Evolutionary conservation across 2,888 invertebrate genomes (phyloP), one percentile per base, ranked within the genome.

Genomic region (Hermaeophaga mercurialis): DNA sequence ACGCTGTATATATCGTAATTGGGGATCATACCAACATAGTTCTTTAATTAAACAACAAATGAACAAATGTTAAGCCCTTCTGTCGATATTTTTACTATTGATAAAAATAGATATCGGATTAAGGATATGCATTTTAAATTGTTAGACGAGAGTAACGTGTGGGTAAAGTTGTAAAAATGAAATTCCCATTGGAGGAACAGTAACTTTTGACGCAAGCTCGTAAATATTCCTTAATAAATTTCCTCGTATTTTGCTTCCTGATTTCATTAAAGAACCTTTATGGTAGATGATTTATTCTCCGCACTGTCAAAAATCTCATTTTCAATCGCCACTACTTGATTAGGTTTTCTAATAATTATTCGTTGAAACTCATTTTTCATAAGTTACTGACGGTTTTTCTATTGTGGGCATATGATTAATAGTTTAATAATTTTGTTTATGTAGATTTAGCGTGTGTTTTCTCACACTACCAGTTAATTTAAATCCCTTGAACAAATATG

Each of bases 321-420:
- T 62, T 62, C 60, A 58, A 62, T 64, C 18, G 41, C 33, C 28
- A 60, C 54, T 59, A 56, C 57, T 62, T 64, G 64, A 66, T 66
- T 63, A 63, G 64, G 52, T 66, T 61, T 58, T 62, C 59, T 62
- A 63, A 62, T 66, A 64, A 64, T 63, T 61, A 56, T 50, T 61
- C 56, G 56, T 59, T 55, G 54, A 58, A n/a, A 60, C 53, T 50
- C 61, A 64, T 64, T 64, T 64, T 63, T 66, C 65, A 65, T 34
- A 50, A 45, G 38, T 34, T 28, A 52, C 48, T 62, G 60, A 52
- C 59, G 61, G 52, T 58, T 54, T 53, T 53, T 50, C 55, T 53
- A 50, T 57, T 61, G 41, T 53, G 22, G 49, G 15, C 46, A 26
- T 6, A 22, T 63, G 65, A 65, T 65, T 62, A 58, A 65, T 65